A percentile compares a stretch with the other conserved stretches of the same genome.
These are phyloP conservation scores for Wiebesia pumilae DNA, from an alignment of 1,140 invertebrate genomes.

Conservation along the genomic window DNA sequence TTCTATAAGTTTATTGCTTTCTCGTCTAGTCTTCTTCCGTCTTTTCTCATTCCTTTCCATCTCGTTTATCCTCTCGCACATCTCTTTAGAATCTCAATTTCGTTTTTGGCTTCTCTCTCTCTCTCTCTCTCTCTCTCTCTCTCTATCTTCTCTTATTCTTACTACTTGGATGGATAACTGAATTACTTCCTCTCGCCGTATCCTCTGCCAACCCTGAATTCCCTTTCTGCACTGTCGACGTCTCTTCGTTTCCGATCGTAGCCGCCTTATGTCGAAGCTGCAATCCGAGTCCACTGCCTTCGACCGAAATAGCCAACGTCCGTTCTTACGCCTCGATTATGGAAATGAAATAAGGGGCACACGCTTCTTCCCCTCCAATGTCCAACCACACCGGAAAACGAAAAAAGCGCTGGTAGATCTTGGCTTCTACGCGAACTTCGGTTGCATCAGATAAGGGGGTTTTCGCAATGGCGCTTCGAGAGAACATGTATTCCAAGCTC, in stretches of 20 bases:
- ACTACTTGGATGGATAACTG: constrained; percentile 30
- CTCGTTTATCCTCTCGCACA: not conserved
- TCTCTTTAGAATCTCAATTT: not conserved
- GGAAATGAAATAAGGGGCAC: constrained; percentile 23
- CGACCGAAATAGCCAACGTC: constrained; percentile 26
- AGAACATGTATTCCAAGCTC: too few species aligned
- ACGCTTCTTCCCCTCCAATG: not conserved
- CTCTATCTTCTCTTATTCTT: not conserved
- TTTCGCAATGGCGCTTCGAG: not conserved
- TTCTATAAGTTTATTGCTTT: not conserved
- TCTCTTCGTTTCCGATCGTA: not conserved
- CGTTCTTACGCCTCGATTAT: not conserved
- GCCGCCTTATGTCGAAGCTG: not conserved
- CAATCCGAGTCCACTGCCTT: not conserved
- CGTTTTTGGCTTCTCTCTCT: too few species aligned
- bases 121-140: too few species aligned
- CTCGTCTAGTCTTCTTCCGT: not conserved
- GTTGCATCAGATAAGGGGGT: not conserved
- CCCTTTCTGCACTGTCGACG: too few species aligned
- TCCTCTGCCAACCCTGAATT: not conserved
- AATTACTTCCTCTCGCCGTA: constrained; percentile 16
- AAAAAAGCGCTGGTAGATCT: too few species aligned
- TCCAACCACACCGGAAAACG: too few species aligned
- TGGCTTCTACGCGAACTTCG: too few species aligned
- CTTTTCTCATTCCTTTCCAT: not conserved